These are phyloP conservation scores for Aythya fuligula DNA, from an alignment of 2,797 vertebrate genomes.

Conservation along the genomic window DNA sequence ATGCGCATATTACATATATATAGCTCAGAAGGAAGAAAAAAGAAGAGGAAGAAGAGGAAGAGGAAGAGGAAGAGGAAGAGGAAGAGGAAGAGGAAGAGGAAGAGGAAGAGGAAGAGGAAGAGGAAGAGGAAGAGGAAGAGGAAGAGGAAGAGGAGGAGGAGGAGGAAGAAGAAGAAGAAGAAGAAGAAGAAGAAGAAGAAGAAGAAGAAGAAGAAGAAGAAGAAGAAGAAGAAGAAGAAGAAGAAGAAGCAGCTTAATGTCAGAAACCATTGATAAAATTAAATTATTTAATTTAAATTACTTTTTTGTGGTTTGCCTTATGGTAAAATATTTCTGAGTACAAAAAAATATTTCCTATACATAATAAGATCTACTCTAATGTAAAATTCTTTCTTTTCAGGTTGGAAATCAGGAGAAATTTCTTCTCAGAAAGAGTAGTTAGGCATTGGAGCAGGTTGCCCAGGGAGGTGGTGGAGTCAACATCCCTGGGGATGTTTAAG, in stretches of 20 bases:
- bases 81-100: too few relatives aligned
- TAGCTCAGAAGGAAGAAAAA: neutral
- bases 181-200: too few relatives aligned
- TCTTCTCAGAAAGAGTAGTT: too few relatives aligned
- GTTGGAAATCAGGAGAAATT: too few relatives aligned
- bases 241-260: neutral
- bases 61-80: too few relatives aligned
- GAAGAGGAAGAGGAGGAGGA: neutral
- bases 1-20: neutral
- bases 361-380: neutral
- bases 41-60: too few relatives aligned
- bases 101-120: neutral
- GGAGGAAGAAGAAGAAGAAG: too few relatives aligned
- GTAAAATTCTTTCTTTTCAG: neutral
- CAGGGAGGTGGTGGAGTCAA: too few relatives aligned
- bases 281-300: neutral
- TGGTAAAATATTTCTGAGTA: neutral
- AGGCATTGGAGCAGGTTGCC: too few relatives aligned
- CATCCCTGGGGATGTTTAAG: too few relatives aligned
- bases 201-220: neutral
- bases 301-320: neutral
- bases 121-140: too few relatives aligned
- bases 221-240: neutral
- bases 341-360: neutral
- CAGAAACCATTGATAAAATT: neutral